Evolutionary conservation across 2,113 vertebrate species (phyloP).

Genomic region (Pseudolaguvia tuberculata): DNA sequence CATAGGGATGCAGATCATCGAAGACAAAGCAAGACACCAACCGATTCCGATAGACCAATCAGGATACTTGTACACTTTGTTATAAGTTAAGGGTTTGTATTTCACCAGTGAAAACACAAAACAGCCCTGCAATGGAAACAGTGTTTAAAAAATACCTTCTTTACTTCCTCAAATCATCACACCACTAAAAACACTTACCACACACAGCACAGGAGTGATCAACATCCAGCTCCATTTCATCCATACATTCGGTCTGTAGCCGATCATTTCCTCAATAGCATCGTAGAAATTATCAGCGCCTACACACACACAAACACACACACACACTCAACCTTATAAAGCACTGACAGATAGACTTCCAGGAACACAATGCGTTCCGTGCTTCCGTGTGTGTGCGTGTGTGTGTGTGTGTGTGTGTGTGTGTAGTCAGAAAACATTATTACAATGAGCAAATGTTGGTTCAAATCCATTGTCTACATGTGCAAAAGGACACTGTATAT

Average conservation of each 20-base stretch:
- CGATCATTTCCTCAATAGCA: conserved; percentile 97
- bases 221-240: conserved; percentile 99
- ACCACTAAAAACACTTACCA: conserved; percentile 69
- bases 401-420: not conserved
- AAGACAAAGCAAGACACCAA: conserved; percentile 88
- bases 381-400: not conserved
- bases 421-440: conserved; percentile 10
- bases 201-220: conserved; percentile 90
- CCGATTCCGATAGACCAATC: conserved; percentile 93
- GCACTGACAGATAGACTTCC: conserved; percentile 15
- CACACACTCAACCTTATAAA: not conserved
- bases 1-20: conserved; percentile 96
- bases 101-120: conserved; percentile 95
- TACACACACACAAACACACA: conserved; percentile 50
- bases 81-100: conserved; percentile 94
- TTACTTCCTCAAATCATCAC: not conserved
- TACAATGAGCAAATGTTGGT: conserved; percentile 22
- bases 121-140: conserved; percentile 76
- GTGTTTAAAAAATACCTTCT: not conserved
- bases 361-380: conserved; percentile 12
- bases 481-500: conserved; percentile 17
- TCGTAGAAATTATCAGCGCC: conserved; percentile 97
- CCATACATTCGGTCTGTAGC: conserved; percentile 95
- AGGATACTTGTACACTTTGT: conserved; percentile 91
- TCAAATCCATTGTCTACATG: conserved; percentile 14